These are phyloP conservation scores for Cephus nigrinus DNA, from an alignment of 2,888 invertebrate species.

Conservation along the genomic window DNA sequence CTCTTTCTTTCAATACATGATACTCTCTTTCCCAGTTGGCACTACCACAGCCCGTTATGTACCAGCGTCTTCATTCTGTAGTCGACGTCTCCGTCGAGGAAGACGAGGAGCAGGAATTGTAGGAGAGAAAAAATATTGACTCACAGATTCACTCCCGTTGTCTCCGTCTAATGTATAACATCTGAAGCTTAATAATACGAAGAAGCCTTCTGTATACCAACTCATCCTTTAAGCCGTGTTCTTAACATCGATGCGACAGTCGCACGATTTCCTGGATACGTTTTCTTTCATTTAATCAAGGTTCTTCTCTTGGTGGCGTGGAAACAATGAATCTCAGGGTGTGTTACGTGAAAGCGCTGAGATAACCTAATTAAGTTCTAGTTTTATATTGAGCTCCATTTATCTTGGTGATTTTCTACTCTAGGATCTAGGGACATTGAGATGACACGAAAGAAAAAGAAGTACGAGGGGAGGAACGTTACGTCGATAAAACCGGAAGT, in stretches of 20 bases:
- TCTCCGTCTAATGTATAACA: background rate
- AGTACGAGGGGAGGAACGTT: background rate
- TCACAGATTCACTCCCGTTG: background rate
- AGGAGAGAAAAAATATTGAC: background rate
- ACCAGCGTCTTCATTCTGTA: background rate
- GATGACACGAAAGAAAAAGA: background rate
- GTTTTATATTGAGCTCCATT: background rate
- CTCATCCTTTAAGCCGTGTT: background rate
- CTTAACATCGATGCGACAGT: background rate
- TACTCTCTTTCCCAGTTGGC: background rate
- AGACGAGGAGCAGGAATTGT: background rate
- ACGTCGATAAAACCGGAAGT: background rate
- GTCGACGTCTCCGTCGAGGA: no score
- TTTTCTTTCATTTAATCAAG: background rate
- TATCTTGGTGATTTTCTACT: background rate
- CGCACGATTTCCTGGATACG: background rate
- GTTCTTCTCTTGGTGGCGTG: no score
- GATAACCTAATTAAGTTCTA: background rate
- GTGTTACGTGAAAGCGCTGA: no score
- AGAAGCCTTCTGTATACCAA: background rate
- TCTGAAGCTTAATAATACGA: background rate
- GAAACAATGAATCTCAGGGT: no score
- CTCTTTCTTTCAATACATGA: constrained; percentile 15
- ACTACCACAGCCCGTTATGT: background rate
- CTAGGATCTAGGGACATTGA: background rate